Base-by-base conservation (phyloP, 92 coral and sea anemone genomes). In the Phenganax subtilis region DNA sequence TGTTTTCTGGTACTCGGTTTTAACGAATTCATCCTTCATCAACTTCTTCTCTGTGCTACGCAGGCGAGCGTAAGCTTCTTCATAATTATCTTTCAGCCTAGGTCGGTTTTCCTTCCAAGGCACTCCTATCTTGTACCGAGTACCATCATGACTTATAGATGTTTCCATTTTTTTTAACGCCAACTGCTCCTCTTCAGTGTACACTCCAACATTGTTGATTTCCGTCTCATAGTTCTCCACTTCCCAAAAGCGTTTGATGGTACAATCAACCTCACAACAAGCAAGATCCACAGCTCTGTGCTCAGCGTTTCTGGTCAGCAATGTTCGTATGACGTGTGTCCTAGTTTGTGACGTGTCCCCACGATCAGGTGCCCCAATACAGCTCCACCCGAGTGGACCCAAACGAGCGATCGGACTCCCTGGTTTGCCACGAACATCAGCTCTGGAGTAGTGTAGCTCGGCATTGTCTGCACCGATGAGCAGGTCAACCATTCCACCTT, bases 91-190 rank as follows among this genome's bases (percentile, higher is more conserved):
- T 57, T 30, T 30, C 28, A 76, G 70, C 20, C 29, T 17, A n/a
- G 81, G 81, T 28, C 68, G 66, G 55, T 55, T 29, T 17, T 75
- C 80, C 47, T 71, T 71, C 63, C 80, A 75, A 4, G 79, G 60
- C 6, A 74, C 79, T 10, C 75, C 75, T 29, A 71, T 51, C 75
- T 71, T 71, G 52, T 71, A 71, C 30, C 75, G 9, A 62, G 69
- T 62, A n/a, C 69, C 78, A 54, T 70, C 70, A 55, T 81, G 67
- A 12, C 75, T 68, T 25, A 81, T 81, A 7, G 85, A 81, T 75
- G 54, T 54, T 31, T 81, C 68, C 68, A 69, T 37, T 52, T 69
- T 81, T 78, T 81, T 69, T 14, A 81, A 63, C 14, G 78, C 78
- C 47, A 59, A 51, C 53, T 69, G 68, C 66, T 81, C 80, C 52